A percentile compares a stretch with the other conserved stretches of the same genome.
phyloP scores from a whole-genome alignment of 2,113 vertebrate species.

The Oreocharis arfaki region DNA sequence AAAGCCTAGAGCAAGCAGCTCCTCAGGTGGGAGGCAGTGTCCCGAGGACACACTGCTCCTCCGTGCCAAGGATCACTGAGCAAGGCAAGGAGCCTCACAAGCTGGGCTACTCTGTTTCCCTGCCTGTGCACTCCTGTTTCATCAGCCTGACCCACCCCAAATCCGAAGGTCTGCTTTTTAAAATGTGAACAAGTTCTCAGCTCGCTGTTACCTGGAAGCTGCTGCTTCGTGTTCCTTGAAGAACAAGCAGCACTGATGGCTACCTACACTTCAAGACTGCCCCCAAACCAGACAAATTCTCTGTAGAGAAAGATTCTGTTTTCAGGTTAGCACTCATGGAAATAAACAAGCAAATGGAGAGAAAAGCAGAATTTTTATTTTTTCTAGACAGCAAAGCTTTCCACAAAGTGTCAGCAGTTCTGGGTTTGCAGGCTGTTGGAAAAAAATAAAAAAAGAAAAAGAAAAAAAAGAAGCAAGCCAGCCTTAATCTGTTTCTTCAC shows the following conservation, averaged over 20 bases:
- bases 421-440: neutral
- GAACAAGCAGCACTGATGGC: neutral
- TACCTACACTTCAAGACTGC: neutral
- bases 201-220: neutral
- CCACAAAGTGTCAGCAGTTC: neutral
- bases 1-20: neutral
- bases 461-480: neutral
- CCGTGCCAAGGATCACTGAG: neutral
- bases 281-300: neutral
- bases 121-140: neutral
- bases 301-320: neutral
- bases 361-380: neutral
- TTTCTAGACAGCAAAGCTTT: neutral
- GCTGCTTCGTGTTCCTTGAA: neutral
- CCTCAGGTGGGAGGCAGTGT: neutral
- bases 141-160: neutral
- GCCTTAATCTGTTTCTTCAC: neutral
- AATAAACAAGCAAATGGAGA: neutral
- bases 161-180: accelerated
- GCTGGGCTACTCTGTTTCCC: neutral
- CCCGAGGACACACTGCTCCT: accelerated
- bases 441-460: neutral
- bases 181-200: neutral
- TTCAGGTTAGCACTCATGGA: neutral
- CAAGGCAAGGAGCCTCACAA: neutral